These are phyloP conservation scores for Danio aesculapii DNA, from an alignment of 2,797 vertebrate species.

Conservation along the genomic window DNA sequence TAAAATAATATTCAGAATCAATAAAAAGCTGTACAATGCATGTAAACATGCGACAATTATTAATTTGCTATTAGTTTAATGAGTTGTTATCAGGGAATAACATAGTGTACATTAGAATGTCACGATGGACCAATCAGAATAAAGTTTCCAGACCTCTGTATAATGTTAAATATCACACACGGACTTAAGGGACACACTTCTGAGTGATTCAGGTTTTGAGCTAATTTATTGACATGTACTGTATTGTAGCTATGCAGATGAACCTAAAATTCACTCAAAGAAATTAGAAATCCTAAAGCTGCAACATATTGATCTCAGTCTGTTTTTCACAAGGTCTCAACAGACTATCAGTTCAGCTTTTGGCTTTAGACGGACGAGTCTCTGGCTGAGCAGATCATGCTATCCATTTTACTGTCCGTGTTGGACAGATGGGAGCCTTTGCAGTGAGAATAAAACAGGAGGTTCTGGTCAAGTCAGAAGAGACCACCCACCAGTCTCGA, in stretches of 20 bases:
- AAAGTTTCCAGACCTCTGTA: too few species aligned
- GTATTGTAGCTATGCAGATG: background rate
- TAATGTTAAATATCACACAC: background rate
- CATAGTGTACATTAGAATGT: too few species aligned
- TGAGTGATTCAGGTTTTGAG: background rate
- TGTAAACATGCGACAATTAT: background rate
- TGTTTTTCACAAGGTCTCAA: constrained; percentile 6
- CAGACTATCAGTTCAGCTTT: background rate
- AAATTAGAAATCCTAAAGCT: background rate
- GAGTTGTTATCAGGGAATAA: too few species aligned
- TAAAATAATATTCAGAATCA: background rate
- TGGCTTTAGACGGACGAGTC: background rate
- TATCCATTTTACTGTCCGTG: background rate
- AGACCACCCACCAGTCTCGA: constrained; percentile 22
- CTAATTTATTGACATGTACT: background rate
- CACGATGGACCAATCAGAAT: too few species aligned
- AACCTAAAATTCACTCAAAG: background rate
- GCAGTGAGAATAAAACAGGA: constrained; percentile 12
- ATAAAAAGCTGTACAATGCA: background rate
- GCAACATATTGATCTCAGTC: constrained; percentile 1
- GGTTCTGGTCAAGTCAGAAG: constrained; percentile 13
- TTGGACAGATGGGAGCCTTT: background rate
- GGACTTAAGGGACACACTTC: background rate
- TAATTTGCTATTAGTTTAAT: background rate
- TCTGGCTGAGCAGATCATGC: background rate